These are phyloP conservation scores for Tethya wilhelma DNA, from an alignment of 37 sponge, comb jelly and placozoan species.

Conservation along the genomic window DNA sequence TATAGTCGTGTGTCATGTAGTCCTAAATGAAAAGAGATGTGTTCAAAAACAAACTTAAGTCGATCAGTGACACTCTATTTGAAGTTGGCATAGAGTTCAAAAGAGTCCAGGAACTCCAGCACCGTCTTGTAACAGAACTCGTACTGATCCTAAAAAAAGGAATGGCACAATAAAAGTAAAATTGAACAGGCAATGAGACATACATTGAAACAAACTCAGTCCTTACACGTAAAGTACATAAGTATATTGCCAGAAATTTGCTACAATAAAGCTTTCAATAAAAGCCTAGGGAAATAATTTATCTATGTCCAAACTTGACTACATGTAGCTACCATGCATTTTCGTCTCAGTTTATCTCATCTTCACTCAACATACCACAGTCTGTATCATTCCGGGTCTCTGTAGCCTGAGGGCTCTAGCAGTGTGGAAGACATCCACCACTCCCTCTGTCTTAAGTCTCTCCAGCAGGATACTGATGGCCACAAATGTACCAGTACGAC, in stretches of 20 bases:
- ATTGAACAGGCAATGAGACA: not conserved
- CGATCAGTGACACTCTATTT: no score
- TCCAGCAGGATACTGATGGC: constrained; percentile 83
- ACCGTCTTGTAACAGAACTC: constrained; percentile 66
- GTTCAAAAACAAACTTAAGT: no score
- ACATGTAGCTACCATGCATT: no score
- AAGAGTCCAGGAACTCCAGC: constrained; percentile 69
- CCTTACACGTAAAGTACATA: no score
- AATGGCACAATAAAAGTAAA: not conserved
- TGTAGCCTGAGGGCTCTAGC: constrained; percentile 72
- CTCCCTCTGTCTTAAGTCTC: constrained; percentile 85
- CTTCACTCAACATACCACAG: constrained; percentile 57
- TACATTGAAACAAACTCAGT: no score
- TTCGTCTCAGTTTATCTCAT: not conserved
- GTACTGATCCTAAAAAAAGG: constrained; percentile 59
- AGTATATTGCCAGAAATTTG: no score
- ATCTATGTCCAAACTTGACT: no score
- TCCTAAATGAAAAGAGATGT: no score
- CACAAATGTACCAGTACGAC: constrained; percentile 85
- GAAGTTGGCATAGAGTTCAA: constrained; percentile 73
- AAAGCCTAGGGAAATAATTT: no score
- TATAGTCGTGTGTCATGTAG: no score
- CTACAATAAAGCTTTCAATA: not conserved
- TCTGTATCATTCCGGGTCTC: constrained; percentile 80
- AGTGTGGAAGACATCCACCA: constrained; percentile 90